phyloP scores from a whole-genome alignment of 2,113 vertebrate genomes.

The Girardinichthys multiradiatus region DNA sequence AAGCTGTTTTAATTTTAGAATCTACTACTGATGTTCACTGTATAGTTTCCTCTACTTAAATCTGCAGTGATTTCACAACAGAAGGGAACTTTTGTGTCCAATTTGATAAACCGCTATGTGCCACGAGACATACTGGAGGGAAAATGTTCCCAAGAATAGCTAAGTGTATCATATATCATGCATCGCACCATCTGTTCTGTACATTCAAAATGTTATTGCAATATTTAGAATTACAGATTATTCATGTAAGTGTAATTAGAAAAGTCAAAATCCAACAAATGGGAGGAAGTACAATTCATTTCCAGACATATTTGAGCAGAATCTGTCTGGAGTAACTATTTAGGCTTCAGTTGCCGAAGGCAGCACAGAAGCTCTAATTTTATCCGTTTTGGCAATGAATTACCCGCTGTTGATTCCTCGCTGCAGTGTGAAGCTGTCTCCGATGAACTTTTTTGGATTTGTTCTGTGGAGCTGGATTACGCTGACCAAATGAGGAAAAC shows the following conservation, averaged over 20 bases:
- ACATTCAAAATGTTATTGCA: constrained; percentile 80
- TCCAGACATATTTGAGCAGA: constrained; percentile 65
- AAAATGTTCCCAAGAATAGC: constrained; percentile 81
- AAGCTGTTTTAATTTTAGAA: constrained; percentile 19
- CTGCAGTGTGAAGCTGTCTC: constrained; percentile 23
- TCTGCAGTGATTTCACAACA: constrained; percentile 53
- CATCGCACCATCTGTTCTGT: constrained; percentile 73
- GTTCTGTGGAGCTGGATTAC: constrained; percentile 29
- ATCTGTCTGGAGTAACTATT: constrained; percentile 76
- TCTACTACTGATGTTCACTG: constrained; percentile 1
- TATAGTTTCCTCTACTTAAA: constrained; percentile 33
- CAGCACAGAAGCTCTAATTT: constrained; percentile 71
- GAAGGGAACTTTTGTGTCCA: constrained; percentile 70
- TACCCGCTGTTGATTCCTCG: constrained; percentile 50
- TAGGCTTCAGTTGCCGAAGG: constrained; percentile 63
- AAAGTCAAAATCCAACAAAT: constrained; percentile 71
- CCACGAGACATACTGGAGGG: constrained; percentile 73
- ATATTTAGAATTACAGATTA: constrained; percentile 79
- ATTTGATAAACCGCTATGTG: constrained; percentile 69
- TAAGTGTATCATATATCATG: constrained; percentile 79
- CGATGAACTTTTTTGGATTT: constrained; percentile 34
- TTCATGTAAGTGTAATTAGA: constrained; percentile 80
- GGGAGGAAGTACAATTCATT: constrained; percentile 68
- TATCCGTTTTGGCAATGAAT: constrained; percentile 68
- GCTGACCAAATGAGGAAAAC: constrained; percentile 44